Evolutionary conservation across 2,797 vertebrate species (phyloP).

Genomic region (Apodemus agrarius): DNA sequence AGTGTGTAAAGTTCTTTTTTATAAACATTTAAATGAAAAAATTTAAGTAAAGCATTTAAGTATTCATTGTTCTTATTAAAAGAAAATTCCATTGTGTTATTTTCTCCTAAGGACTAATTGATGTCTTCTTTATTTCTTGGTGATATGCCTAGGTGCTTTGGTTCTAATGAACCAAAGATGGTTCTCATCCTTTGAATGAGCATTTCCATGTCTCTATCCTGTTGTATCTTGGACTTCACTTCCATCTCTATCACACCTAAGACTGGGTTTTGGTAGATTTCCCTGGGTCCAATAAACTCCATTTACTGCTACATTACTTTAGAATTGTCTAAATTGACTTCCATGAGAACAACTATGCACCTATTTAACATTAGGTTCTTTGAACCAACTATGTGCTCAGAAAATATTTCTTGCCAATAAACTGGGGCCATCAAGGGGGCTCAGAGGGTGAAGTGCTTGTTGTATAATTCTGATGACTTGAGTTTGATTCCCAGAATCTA

Average conservation of each 20-base stretch:
- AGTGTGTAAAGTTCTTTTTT: background rate
- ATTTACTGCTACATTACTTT: background rate
- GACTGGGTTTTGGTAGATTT: background rate
- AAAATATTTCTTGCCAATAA: slow-evolving; percentile 67
- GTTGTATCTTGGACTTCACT: background rate
- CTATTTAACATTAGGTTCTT: background rate
- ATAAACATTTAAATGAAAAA: slow-evolving; percentile 36
- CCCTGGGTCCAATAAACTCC: no score
- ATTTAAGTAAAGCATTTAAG: background rate
- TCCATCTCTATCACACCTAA: background rate
- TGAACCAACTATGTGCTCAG: slow-evolving; percentile 34
- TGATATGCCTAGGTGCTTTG: background rate
- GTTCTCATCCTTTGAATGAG: background rate
- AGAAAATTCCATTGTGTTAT: background rate
- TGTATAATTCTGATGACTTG: background rate
- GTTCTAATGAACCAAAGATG: background rate
- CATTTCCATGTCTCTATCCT: background rate
- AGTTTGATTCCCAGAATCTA: background rate
- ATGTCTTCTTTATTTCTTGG: background rate
- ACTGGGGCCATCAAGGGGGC: background rate
- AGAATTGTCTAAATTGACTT: background rate
- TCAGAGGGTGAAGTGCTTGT: background rate
- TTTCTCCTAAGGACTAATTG: background rate
- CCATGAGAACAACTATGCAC: slow-evolving; percentile 48
- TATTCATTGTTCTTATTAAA: background rate